Conservation (phyloP, 2,113 vertebrate species). For the Tychaedon coryphoeus region DNA sequence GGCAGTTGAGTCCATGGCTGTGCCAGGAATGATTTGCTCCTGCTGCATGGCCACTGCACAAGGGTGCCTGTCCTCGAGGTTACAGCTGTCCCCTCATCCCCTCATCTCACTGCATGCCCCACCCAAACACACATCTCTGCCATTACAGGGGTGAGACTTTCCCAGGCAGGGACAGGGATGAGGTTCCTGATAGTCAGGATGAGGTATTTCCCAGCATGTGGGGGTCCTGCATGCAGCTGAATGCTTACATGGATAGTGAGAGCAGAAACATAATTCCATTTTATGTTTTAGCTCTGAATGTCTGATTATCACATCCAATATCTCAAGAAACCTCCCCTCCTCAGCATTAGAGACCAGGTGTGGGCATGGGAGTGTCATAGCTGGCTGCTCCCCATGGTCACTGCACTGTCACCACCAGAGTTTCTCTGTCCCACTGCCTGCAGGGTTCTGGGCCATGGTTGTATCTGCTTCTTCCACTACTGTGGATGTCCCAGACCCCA, state of each 20-base stretch:
- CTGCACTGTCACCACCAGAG: background rate
- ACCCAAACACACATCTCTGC: background rate
- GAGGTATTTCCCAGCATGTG: background rate
- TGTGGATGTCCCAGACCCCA: background rate
- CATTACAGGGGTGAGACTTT: rapidly evolving
- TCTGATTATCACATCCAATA: background rate
- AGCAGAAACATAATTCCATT: background rate
- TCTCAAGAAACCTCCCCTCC: rapidly evolving
- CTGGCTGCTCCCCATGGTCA: background rate
- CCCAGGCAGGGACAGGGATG: background rate
- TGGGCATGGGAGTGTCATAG: rapidly evolving
- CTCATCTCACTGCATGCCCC: background rate
- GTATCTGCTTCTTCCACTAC: background rate
- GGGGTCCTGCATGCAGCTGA: background rate
- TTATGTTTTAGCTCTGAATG: background rate
- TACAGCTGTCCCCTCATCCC: rapidly evolving
- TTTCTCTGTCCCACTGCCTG: background rate
- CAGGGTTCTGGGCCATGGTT: rapidly evolving
- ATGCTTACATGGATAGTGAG: rapidly evolving
- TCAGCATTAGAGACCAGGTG: background rate
- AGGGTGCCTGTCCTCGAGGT: rapidly evolving
- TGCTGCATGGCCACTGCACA: rapidly evolving
- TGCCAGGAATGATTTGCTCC: rapidly evolving
- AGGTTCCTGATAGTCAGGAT: background rate
- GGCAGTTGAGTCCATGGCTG: rapidly evolving